Evolutionary conservation across 2,888 invertebrate species (phyloP).

Genomic region (Acleris holmiana): DNA sequence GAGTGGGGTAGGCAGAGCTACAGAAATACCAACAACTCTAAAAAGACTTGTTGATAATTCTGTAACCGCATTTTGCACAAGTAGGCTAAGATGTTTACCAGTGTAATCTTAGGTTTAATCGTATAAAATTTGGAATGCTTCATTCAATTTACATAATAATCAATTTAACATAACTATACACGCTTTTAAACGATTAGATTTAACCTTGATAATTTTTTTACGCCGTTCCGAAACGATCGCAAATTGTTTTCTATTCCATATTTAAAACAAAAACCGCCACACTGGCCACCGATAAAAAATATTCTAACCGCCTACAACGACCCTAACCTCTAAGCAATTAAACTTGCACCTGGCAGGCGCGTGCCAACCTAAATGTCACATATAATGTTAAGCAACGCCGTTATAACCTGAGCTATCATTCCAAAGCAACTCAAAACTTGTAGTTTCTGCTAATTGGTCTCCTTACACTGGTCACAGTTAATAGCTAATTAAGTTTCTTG

Average conservation of each 20-base stretch:
- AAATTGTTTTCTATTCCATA: not conserved
- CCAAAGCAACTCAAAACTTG: conserved; percentile 42
- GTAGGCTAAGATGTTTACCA: no score
- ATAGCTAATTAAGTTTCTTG: conserved; percentile 28
- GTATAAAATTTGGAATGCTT: no score
- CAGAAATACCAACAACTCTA: no score
- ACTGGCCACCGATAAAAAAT: conserved; percentile 25
- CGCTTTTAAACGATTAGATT: not conserved
- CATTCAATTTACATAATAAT: no score
- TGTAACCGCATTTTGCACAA: no score
- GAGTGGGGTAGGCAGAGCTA: no score
- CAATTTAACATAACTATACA: not conserved
- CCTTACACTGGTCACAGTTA: conserved; percentile 16
- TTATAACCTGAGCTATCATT: conserved; percentile 34
- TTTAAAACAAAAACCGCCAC: not conserved
- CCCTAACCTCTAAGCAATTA: conserved; percentile 48
- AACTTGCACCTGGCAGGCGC: conserved; percentile 63
- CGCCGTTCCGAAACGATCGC: not conserved
- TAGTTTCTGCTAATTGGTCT: conserved; percentile 41
- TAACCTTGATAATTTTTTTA: not conserved
- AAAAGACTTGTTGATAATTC: no score
- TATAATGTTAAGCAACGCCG: conserved; percentile 54
- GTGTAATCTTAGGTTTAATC: no score
- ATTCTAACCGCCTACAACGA: conserved; percentile 37
- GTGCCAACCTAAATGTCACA: conserved; percentile 65